A percentile compares a stretch with the other conserved stretches of the same genome.
Conservation (phyloP, 2,113 vertebrate species). For the Cryptomyrus ogoouensis region DNA sequence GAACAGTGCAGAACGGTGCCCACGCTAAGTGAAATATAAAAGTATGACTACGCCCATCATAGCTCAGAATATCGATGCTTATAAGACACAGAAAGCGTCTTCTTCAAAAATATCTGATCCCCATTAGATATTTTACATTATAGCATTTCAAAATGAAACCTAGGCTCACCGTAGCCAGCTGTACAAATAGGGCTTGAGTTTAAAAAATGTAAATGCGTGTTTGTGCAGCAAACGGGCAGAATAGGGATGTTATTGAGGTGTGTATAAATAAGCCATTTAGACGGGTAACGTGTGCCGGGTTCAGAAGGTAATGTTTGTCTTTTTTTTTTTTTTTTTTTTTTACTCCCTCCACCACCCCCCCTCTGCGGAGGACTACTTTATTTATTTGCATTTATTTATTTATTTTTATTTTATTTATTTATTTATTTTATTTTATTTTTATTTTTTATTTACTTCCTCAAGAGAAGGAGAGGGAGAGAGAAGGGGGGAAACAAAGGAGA, state of each 20-base stretch:
- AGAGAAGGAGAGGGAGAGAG: too few relatives aligned
- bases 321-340: too few relatives aligned
- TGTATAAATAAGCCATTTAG: background rate
- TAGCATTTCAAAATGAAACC: background rate
- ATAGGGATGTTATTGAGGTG: background rate
- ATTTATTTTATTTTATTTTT: too few relatives aligned
- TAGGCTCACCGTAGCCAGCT: background rate
- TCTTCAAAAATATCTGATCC: background rate
- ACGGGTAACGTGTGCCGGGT: background rate
- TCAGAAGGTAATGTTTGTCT: conserved; percentile 11
- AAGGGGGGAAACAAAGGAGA: too few relatives aligned
- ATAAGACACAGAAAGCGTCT: background rate
- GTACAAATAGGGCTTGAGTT: background rate
- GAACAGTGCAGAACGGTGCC: background rate
- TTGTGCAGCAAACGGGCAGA: background rate
- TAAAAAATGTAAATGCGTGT: background rate
- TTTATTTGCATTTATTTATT: too few relatives aligned
- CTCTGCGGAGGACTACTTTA: too few relatives aligned
- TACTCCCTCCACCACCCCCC: too few relatives aligned
- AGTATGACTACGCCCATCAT: background rate
- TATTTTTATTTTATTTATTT: too few relatives aligned
- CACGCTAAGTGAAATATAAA: background rate
- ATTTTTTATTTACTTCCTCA: too few relatives aligned
- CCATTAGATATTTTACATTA: background rate
- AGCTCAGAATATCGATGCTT: background rate